Percentiles rank a stretch among this genome's conserved stretches.
Evolutionary conservation across 2,888 invertebrate genomes (phyloP).

Genomic region (Papilio elwesi): DNA sequence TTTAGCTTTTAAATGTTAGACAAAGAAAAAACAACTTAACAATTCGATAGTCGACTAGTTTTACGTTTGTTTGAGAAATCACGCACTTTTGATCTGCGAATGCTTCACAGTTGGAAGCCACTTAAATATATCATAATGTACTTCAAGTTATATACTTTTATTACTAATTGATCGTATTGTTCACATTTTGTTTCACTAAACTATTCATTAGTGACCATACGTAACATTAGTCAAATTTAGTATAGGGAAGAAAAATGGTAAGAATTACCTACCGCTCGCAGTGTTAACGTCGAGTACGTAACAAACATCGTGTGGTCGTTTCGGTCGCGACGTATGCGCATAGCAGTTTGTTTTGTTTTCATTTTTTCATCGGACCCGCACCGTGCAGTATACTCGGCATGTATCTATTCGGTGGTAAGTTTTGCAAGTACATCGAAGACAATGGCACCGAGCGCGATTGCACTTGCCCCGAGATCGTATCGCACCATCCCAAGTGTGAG

Average conservation of each 20-base stretch:
- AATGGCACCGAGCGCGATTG: slow-evolving; percentile 93
- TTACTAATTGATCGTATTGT: slow-evolving; percentile 22
- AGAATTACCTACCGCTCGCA: slow-evolving; percentile 59
- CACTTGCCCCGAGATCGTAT: slow-evolving; percentile 95
- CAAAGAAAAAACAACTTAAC: slow-evolving; percentile 11
- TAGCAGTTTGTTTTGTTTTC: slow-evolving; percentile 83
- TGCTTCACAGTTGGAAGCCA: slow-evolving; percentile 39
- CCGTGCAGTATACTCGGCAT: slow-evolving; percentile 98
- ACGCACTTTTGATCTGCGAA: slow-evolving; percentile 46
- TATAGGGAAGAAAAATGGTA: slow-evolving; percentile 43
- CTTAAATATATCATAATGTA: slow-evolving; percentile 7
- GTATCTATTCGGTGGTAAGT: slow-evolving; percentile 99
- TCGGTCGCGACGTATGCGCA: slow-evolving; percentile 80
- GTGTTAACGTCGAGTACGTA: slow-evolving; percentile 76
- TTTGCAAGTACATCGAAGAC: slow-evolving; percentile 98
- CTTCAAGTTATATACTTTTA: slow-evolving; percentile 23
- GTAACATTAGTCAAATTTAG: slow-evolving; percentile 42
- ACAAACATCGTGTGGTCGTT: slow-evolving; percentile 66
- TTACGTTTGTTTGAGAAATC: slow-evolving; percentile 51
- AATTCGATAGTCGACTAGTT: slow-evolving; percentile 52
- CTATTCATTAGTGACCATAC: slow-evolving; percentile 30
- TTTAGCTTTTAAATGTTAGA: slow-evolving; percentile 57
- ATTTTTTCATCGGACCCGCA: slow-evolving; percentile 78
- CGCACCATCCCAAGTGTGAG: slow-evolving; percentile 94
- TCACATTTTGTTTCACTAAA: slow-evolving; percentile 59